Percentiles rank a stretch among this genome's conserved stretches.
Conservation (phyloP, 2,113 vertebrate species). For the Scomber scombrus region DNA sequence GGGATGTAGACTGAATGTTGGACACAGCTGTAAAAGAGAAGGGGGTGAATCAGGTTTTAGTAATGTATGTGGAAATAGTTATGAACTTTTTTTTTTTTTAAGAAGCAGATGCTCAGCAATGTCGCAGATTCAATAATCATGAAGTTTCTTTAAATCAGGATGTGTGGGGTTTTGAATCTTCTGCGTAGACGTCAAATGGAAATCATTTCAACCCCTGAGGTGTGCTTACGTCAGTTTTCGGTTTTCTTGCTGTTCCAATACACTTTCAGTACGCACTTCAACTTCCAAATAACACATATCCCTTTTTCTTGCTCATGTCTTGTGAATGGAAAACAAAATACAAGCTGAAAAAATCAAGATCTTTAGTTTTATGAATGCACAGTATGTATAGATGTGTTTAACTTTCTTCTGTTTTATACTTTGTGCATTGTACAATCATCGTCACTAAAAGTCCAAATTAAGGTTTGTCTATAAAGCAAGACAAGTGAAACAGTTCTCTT, state of each 20-base stretch:
- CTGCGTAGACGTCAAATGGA: background rate
- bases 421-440: background rate
- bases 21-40: background rate
- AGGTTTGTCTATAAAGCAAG: background rate
- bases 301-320: too few species aligned
- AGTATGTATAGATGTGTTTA: background rate
- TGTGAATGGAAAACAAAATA: background rate
- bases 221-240: background rate
- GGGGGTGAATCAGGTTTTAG: background rate
- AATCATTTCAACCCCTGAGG: background rate
- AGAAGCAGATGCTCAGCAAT: background rate
- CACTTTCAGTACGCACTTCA: too few species aligned
- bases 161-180: background rate
- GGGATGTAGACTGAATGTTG: slow-evolving; percentile 1
- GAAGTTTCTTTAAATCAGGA: background rate
- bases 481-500: background rate
- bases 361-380: background rate
- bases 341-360: background rate
- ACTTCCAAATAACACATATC: too few species aligned
- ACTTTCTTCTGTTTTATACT: background rate
- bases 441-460: background rate
- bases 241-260: background rate
- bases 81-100: background rate
- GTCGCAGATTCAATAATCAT: background rate
- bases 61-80: background rate